These are phyloP conservation scores for Tiliacea aurago DNA, from an alignment of 2,888 invertebrate species.

Conservation along the genomic window DNA sequence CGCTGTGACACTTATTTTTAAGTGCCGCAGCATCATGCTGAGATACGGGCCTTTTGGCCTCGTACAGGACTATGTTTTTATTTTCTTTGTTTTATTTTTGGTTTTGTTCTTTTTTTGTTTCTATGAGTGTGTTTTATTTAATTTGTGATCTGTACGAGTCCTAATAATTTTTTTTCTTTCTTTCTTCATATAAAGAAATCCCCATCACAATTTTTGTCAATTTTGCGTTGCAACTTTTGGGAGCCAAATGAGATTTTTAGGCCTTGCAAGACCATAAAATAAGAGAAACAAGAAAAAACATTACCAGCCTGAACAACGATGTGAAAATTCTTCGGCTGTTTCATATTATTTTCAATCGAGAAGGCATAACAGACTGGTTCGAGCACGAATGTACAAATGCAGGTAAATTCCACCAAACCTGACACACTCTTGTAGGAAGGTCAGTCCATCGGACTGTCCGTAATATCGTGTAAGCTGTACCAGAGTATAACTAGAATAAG, in stretches of 20 bases:
- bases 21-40: no score
- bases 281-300: not conserved
- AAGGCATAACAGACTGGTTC: slow-evolving; percentile 79
- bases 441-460: slow-evolving; percentile 45
- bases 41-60: no score
- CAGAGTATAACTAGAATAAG: slow-evolving; percentile 64
- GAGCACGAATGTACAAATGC: slow-evolving; percentile 88
- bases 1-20: no score
- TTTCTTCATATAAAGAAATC: no score
- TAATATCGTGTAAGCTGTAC: slow-evolving; percentile 61
- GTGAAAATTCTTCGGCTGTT: slow-evolving; percentile 71
- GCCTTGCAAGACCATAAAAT: not conserved
- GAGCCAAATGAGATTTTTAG: not conserved
- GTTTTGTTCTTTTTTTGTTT: no score
- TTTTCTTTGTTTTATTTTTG: no score
- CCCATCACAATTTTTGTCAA: not conserved
- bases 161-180: no score
- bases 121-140: no score
- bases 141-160: no score
- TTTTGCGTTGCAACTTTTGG: not conserved
- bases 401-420: slow-evolving; percentile 81
- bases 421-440: slow-evolving; percentile 60
- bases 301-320: slow-evolving; percentile 72
- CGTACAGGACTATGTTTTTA: no score
- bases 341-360: slow-evolving; percentile 79